Conservation (phyloP, 2,888 invertebrate species). For the Agriopis marginaria region DNA sequence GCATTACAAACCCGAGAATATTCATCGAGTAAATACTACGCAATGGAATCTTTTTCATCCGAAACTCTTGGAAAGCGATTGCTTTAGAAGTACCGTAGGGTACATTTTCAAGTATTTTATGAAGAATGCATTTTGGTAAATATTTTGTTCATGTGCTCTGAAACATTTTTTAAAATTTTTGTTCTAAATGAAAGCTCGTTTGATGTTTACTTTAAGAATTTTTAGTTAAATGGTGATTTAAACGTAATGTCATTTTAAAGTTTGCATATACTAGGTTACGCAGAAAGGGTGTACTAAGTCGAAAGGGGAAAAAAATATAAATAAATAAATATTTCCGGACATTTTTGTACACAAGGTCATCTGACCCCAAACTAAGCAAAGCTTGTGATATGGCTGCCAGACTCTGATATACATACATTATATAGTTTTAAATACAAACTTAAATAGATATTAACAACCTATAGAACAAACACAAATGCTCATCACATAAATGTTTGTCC, state of each 20-base stretch:
- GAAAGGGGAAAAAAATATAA: too few relatives aligned
- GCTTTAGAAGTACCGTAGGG: constrained; percentile 23
- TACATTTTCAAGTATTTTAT: constrained; percentile 33
- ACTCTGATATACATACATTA: too few relatives aligned
- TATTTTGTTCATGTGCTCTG: constrained; percentile 17
- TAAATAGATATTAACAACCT: too few relatives aligned
- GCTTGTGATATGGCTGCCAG: too few relatives aligned
- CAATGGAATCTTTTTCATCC: constrained; percentile 38
- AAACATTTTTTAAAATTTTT: constrained; percentile 6
- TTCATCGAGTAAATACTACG: constrained; percentile 35
- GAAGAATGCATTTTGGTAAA: constrained; percentile 26
- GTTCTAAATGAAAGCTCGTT: background rate
- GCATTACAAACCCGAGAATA: constrained; percentile 24
- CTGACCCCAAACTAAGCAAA: too few relatives aligned
- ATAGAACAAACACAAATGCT: too few relatives aligned
- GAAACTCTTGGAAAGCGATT: constrained; percentile 33
- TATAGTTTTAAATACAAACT: too few relatives aligned
- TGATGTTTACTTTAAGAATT: background rate
- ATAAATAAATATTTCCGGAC: too few relatives aligned
- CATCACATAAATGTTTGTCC: too few relatives aligned
- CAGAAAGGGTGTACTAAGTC: too few relatives aligned
- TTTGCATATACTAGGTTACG: too few relatives aligned
- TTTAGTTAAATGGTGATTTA: background rate
- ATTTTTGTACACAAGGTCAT: too few relatives aligned
- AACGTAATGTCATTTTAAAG: background rate